Conservation (phyloP, 2,113 vertebrate genomes). For the Campylomormyrus numenius region DNA sequence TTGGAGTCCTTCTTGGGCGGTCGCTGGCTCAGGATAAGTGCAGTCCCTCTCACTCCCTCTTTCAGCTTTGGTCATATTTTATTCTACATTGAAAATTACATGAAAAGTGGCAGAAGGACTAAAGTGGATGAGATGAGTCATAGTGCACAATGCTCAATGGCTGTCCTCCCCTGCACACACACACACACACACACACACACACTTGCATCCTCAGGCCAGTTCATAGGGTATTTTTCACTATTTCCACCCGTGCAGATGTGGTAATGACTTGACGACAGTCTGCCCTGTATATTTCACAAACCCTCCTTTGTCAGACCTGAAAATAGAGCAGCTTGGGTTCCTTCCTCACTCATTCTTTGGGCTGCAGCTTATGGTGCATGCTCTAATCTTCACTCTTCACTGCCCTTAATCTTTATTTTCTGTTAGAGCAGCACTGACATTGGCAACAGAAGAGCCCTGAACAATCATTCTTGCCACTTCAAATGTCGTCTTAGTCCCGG, state of each 20-base stretch:
- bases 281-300: background rate
- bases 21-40: background rate
- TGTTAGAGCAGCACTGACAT: background rate
- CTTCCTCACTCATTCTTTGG: background rate
- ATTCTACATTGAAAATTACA: background rate
- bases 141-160: background rate
- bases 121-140: background rate
- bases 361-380: background rate
- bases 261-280: background rate
- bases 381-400: background rate
- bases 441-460: background rate
- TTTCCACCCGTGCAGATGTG: background rate
- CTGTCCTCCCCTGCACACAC: background rate
- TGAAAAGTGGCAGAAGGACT: background rate
- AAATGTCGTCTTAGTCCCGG: background rate
- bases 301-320: background rate
- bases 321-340: background rate
- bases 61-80: background rate
- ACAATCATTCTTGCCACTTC: background rate
- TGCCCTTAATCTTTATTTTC: background rate
- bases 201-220: background rate
- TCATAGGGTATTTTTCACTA: background rate
- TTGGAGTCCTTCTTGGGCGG: background rate
- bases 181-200: background rate
- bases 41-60: background rate